These are phyloP conservation scores for Drosophila truncata DNA, from an alignment of 1,140 invertebrate genomes.

Conservation along the genomic window DNA sequence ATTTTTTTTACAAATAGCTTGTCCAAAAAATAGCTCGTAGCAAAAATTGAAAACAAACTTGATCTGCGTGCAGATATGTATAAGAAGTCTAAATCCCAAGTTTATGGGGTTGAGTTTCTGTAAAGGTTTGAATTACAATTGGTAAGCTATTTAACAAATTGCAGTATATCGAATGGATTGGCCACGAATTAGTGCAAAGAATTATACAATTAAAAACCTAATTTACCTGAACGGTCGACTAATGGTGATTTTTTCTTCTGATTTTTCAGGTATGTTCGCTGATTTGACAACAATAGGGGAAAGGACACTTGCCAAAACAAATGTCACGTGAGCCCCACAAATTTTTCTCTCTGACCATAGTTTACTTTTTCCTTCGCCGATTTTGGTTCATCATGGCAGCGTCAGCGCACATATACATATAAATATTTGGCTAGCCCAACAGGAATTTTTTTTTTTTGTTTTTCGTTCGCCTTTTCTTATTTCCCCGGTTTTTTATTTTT, in stretches of 20 bases:
- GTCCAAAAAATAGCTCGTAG: too few relatives aligned
- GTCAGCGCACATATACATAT: slow-evolving; percentile 44
- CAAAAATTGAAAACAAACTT: too few relatives aligned
- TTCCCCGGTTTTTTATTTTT: slow-evolving; percentile 5
- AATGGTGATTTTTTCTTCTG: slow-evolving; percentile 6
- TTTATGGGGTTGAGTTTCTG: too few relatives aligned
- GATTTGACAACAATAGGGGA: slow-evolving; percentile 48
- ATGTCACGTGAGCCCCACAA: slow-evolving; percentile 72
- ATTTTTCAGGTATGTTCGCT: slow-evolving; percentile 68
- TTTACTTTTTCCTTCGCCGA: slow-evolving; percentile 28
- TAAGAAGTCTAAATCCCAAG: too few relatives aligned
- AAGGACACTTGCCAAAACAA: slow-evolving; percentile 69
- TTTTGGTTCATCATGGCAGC: slow-evolving; percentile 60
- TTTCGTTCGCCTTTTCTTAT: slow-evolving; percentile 20
- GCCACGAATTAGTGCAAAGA: not conserved
- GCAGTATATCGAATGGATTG: not conserved
- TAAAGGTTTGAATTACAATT: not conserved
- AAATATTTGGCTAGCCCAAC: slow-evolving; percentile 56
- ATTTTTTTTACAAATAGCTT: too few relatives aligned
- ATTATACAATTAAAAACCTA: not conserved
- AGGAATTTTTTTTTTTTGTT: slow-evolving; percentile 17
- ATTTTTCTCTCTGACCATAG: slow-evolving; percentile 25
- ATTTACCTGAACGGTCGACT: not conserved
- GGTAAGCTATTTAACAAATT: not conserved
- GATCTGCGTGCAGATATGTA: too few relatives aligned